These are phyloP conservation scores for Parasteatoda tepidariorum DNA, from an alignment of 1,140 invertebrate genomes.

Conservation along the genomic window DNA sequence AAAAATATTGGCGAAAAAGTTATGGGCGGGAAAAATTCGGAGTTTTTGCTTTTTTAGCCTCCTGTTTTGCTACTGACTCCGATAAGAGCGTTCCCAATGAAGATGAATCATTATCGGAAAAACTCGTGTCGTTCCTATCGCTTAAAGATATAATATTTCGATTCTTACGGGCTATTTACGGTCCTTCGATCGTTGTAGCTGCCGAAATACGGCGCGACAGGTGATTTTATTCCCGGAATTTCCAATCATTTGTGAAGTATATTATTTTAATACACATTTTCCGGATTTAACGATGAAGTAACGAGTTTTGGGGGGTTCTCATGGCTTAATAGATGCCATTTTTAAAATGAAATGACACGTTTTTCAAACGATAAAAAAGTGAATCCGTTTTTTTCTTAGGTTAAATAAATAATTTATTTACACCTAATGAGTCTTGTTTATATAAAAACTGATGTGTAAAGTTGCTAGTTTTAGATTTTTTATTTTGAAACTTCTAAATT, in stretches of 20 bases:
- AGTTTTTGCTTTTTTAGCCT: slow-evolving; percentile 2
- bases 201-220: slow-evolving; percentile 1
- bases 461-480: too few species aligned
- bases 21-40: slow-evolving; percentile 6
- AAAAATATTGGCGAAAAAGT: slow-evolving; percentile 48
- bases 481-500: too few species aligned
- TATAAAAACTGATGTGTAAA: too few species aligned
- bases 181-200: slow-evolving; percentile 26
- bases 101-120: slow-evolving; percentile 55
- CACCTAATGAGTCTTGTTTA: too few species aligned
- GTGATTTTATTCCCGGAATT: slow-evolving; percentile 15
- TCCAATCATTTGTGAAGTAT: background rate
- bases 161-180: slow-evolving; percentile 44
- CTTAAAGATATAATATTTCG: slow-evolving; percentile 51
- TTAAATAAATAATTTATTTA: too few species aligned
- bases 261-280: too few species aligned
- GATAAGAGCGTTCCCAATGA: slow-evolving; percentile 39
- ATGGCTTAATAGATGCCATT: too few species aligned
- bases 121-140: slow-evolving; percentile 21
- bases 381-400: too few species aligned
- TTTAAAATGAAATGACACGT: too few species aligned
- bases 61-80: slow-evolving; percentile 18
- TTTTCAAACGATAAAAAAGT: too few species aligned
- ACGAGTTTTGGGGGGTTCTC: too few species aligned
- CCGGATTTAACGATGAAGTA: too few species aligned